Percentiles rank a stretch among this genome's conserved stretches.
Conservation (phyloP, 2,888 invertebrate species). For the Xylocampa areola region DNA sequence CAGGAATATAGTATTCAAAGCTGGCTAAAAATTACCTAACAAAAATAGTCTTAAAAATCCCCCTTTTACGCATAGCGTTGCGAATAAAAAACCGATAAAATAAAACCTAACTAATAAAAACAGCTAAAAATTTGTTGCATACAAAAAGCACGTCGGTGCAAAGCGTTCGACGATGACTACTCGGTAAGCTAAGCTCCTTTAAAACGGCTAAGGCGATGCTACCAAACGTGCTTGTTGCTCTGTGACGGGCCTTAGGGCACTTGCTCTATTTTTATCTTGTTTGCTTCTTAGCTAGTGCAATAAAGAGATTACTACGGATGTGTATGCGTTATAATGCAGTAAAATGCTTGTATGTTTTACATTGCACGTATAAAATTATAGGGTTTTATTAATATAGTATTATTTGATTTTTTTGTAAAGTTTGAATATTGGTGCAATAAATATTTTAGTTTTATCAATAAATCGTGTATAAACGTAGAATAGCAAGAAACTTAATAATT, state of each 20-base stretch:
- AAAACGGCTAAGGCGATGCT: constrained; percentile 61
- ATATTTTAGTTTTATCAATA: too few species aligned
- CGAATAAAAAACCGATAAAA: constrained; percentile 43
- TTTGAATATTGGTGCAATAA: too few species aligned
- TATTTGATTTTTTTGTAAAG: too few species aligned
- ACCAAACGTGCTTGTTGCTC: constrained; percentile 66
- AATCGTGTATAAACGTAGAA: too few species aligned
- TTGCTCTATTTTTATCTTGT: constrained; percentile 51
- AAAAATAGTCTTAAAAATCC: constrained; percentile 33
- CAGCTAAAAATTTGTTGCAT: constrained; percentile 36
- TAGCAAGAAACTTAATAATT: too few species aligned
- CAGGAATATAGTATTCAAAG: constrained; percentile 26
- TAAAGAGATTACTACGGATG: constrained; percentile 31
- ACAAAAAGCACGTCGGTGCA: constrained; percentile 48
- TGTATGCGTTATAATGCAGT: constrained; percentile 3
- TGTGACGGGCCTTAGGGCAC: constrained; percentile 58
- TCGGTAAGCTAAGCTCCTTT: constrained; percentile 63
- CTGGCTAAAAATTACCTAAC: constrained; percentile 32
- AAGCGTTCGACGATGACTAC: constrained; percentile 59
- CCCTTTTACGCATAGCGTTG: constrained; percentile 13
- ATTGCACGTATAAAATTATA: constrained; percentile 37
- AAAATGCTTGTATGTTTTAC: background rate
- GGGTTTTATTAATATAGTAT: too few species aligned
- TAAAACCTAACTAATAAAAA: constrained; percentile 33
- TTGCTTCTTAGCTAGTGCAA: constrained; percentile 42